These are phyloP conservation scores for Eucidaris tribuloides DNA, from an alignment of 35 echinoderm and acorn worm genomes.

Conservation along the genomic window DNA sequence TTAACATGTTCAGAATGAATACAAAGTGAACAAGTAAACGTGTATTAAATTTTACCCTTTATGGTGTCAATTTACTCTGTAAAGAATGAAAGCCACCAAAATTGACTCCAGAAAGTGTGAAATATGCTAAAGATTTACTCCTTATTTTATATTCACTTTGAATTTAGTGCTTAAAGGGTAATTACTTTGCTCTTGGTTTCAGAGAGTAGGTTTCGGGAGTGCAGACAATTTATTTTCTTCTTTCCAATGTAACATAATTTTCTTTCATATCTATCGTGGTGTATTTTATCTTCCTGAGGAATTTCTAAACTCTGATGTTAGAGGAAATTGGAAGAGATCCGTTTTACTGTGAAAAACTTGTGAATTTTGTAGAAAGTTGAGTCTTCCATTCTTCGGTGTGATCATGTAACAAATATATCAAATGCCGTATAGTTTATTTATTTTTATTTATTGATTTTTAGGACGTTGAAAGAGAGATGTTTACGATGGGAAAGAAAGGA, in stretches of 20 bases:
- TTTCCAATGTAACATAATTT: slow-evolving; percentile 8
- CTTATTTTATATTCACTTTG: background rate
- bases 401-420: background rate
- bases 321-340: slow-evolving; percentile 14
- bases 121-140: background rate
- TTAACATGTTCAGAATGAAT: too few relatives aligned
- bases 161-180: background rate
- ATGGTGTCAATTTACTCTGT: background rate
- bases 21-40: too few relatives aligned
- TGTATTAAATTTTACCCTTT: background rate
- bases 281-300: slow-evolving; percentile 18
- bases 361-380: slow-evolving; percentile 21
- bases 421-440: background rate
- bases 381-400: background rate
- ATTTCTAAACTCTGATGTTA: slow-evolving; percentile 8
- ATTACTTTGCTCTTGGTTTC: background rate
- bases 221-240: too few relatives aligned
- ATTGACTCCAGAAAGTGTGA: background rate
- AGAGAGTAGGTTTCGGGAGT: too few relatives aligned
- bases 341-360: slow-evolving; percentile 22
- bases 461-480: too few relatives aligned
- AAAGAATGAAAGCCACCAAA: background rate
- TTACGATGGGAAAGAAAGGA: too few relatives aligned
- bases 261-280: slow-evolving; percentile 16
- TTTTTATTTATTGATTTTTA: too few relatives aligned